Conservation (phyloP, 2,888 invertebrate species). For the Nomada hirtipes region DNA sequence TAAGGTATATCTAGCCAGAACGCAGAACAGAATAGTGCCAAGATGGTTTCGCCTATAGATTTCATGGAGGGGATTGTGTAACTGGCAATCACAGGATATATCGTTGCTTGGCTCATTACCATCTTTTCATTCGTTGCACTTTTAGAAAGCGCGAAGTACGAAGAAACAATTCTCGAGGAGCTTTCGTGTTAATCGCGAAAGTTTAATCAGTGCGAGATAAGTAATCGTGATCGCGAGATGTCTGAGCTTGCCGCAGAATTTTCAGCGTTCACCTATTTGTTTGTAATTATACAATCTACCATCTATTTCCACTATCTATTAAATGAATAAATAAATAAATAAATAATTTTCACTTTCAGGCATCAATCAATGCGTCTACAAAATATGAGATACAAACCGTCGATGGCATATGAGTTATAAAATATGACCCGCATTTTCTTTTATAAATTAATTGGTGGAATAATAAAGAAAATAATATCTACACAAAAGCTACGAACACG, state of each 20-base stretch:
- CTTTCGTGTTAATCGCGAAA: constrained; percentile 6
- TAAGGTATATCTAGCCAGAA: constrained; percentile 18
- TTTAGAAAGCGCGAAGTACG: constrained; percentile 39
- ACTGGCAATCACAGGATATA: constrained; percentile 56
- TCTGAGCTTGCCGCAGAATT: no score
- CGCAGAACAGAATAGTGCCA: constrained; percentile 56
- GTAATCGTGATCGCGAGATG: no score
- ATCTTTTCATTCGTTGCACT: constrained; percentile 49
- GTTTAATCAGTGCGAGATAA: background rate
- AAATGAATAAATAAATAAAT: no score
- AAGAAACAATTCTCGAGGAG: background rate
- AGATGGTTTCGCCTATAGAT: constrained; percentile 59
- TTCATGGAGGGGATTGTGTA: constrained; percentile 61
- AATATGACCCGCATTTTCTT: no score
- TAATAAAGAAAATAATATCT: background rate
- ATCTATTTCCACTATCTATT: no score
- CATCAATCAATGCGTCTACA: no score
- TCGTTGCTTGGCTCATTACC: constrained; percentile 63
- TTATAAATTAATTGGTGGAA: background rate
- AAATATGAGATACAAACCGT: no score
- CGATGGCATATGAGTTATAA: no score
- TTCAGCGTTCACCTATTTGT: background rate
- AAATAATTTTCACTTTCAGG: no score
- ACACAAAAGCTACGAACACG: background rate
- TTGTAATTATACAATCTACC: no score